Evolutionary conservation across 2,888 invertebrate species (phyloP), one percentile per base, ranked within the genome.

Genomic region (Pegoplata infirma): DNA sequence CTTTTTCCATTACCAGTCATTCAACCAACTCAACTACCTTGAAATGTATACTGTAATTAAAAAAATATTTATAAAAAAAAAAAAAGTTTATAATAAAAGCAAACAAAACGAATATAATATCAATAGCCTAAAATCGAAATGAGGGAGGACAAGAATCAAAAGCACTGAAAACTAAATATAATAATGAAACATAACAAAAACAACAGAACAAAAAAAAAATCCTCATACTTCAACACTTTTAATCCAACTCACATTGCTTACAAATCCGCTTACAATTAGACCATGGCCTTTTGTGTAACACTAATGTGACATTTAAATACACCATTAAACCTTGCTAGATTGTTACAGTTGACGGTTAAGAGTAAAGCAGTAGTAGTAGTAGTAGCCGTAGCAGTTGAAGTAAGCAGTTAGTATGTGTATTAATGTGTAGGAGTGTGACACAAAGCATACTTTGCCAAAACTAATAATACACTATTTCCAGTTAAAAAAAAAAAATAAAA

Each of bases 281-380:
- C 17, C 71, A 61, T 66, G 78, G 61, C 69, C 74, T 79, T 79
- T 71, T 66, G 32, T 79, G 61, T 61, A 32, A 71, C 67, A 67
- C 64, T 61, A 71, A 53, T 61, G 75, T 71, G 66, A 75, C 75
- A 79, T 69, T 75, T 71, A 75, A 79, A 71, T 71, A 75, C 67
- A 55, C 44, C 67, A 75, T 63, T 74, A 64, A 77, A 47, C 40
- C 28, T 59, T 53, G 47, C 28, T 59, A 28, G 40, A 55, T 49
- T 55, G 8, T 58, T 44, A 51, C 4, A 19, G 19, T 40, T 66
- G 51, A 32, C 23, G 53, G 10, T 12, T 51, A 6, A 21, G 25
- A 49, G 36, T 19, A 4, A 5, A 0, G 3, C 14, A 58, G 28
- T 3, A 19, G 16, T 21, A 21, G 47, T 7, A 56, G n/a, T n/a